These are phyloP conservation scores for Hippasteria phrygiana DNA, from an alignment of 53 echinoderm and acorn worm genomes.

Conservation along the genomic window DNA sequence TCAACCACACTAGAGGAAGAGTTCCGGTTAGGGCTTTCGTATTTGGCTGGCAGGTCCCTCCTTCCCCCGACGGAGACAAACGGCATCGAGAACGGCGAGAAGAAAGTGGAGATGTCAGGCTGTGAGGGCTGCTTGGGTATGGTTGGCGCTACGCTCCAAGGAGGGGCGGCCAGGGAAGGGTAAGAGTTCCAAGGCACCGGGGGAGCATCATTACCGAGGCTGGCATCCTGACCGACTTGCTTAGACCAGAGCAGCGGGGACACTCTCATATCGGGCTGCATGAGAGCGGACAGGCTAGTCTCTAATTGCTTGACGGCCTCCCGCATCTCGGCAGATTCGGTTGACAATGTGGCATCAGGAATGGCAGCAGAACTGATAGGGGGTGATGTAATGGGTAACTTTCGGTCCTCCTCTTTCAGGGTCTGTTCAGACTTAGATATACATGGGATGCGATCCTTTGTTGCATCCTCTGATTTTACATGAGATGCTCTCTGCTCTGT, in stretches of 20 bases:
- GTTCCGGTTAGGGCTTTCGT: neutral
- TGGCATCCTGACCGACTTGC: neutral
- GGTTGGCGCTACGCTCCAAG: neutral
- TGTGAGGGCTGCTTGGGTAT: neutral
- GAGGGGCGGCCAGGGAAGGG: neutral
- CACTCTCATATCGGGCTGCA: neutral
- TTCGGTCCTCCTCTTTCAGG: neutral
- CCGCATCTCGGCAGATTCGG: neutral
- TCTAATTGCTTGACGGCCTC: neutral
- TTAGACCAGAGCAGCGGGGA: neutral
- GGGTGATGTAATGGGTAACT: neutral
- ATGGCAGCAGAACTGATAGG: neutral
- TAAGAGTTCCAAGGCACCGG: neutral
- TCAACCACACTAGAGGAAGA: neutral
- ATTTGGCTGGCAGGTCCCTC: neutral
- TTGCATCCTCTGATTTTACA: neutral
- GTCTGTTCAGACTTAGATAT: neutral
- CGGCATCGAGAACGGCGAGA: constrained; percentile 66
- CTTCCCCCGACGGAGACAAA: constrained; percentile 32
- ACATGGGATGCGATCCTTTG: neutral
- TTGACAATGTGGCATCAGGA: neutral
- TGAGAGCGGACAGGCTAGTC: constrained; percentile 28
- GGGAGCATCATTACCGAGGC: neutral
- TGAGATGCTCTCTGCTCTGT: neutral
- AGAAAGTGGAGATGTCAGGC: constrained; percentile 29